Evolutionary conservation across 2,797 vertebrate genomes (phyloP).

Genomic region (Garrulus glandarius): DNA sequence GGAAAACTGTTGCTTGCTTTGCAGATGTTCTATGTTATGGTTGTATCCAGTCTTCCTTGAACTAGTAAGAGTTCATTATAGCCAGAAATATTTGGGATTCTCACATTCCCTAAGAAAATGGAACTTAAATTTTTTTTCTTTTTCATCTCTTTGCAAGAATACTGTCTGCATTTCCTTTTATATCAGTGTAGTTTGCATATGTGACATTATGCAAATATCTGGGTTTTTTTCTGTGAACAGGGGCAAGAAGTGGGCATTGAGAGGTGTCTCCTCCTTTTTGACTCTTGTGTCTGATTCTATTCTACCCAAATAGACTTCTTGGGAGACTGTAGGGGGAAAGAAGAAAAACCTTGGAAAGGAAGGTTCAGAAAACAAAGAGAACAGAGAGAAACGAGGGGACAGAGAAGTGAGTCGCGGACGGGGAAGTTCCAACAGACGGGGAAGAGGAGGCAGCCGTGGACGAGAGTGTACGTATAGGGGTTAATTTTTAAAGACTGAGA

Average conservation of each 20-base stretch:
- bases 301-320: constrained; percentile 84
- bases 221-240: background rate
- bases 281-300: constrained; percentile 15
- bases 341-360: constrained; percentile 93
- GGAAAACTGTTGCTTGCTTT: background rate
- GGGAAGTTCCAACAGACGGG: constrained; percentile 81
- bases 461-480: constrained; percentile 79
- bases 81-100: background rate
- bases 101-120: background rate
- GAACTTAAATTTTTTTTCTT: background rate
- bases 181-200: background rate
- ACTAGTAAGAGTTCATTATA: background rate
- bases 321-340: constrained; percentile 96
- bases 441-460: constrained; percentile 83
- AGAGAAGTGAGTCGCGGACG: constrained; percentile 86
- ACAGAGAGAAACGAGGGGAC: constrained; percentile 90
- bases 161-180: background rate
- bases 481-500: background rate
- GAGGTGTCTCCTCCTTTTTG: background rate
- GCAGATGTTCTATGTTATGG: background rate
- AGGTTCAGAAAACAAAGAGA: constrained; percentile 91
- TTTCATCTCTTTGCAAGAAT: background rate
- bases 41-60: background rate
- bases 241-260: background rate
- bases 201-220: background rate